Evolutionary conservation across 2,797 vertebrate species (phyloP).

Genomic region (Malacoctenus gilli): DNA sequence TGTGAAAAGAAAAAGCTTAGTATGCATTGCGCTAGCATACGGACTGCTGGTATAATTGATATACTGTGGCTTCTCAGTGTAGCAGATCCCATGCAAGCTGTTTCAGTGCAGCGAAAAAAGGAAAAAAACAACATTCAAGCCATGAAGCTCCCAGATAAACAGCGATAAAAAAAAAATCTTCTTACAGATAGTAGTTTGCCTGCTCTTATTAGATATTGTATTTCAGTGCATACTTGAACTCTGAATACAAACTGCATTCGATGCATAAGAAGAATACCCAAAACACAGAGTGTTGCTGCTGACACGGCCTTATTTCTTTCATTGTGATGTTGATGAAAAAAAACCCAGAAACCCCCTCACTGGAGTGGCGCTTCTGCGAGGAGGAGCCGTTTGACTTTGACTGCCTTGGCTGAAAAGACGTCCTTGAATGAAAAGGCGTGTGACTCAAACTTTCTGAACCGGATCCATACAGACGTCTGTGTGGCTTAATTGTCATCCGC

Average conservation of each 20-base stretch:
- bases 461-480: not conserved
- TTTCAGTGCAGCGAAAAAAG: slow-evolving; percentile 41
- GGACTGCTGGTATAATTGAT: slow-evolving; percentile 52
- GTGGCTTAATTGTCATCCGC: not conserved
- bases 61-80: slow-evolving; percentile 41
- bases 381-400: slow-evolving; percentile 11
- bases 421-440: slow-evolving; percentile 2
- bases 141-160: slow-evolving; percentile 35
- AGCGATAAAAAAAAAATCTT: slow-evolving; percentile 29
- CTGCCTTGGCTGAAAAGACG: slow-evolving; percentile 7
- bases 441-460: slow-evolving; percentile 2
- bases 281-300: slow-evolving; percentile 13
- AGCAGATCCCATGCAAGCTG: slow-evolving; percentile 48
- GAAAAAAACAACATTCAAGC: slow-evolving; percentile 20
- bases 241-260: slow-evolving; percentile 36
- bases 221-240: slow-evolving; percentile 40
- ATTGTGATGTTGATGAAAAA: slow-evolving; percentile 16
- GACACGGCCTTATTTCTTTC: slow-evolving; percentile 28
- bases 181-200: not conserved
- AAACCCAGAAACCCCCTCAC: slow-evolving; percentile 7
- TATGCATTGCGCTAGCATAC: slow-evolving; percentile 62
- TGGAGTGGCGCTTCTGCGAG: not conserved
- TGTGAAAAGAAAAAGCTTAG: slow-evolving; percentile 61
- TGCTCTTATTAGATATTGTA: slow-evolving; percentile 41
- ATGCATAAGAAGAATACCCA: slow-evolving; percentile 17